Conservation (phyloP, 2,797 vertebrate species). For the Aplochiton taeniatus region DNA sequence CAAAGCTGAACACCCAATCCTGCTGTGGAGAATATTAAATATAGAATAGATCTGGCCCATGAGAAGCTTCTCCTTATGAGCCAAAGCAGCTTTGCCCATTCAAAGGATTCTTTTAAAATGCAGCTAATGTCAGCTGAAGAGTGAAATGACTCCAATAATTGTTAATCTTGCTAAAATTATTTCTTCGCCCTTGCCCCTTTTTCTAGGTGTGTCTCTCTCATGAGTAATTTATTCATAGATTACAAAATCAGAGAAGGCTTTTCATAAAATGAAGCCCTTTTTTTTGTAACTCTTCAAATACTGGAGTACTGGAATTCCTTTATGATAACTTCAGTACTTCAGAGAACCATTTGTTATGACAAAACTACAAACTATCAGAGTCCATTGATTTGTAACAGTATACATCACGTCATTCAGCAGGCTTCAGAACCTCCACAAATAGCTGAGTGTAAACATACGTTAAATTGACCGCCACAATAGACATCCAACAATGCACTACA, state of each 20-base stretch:
- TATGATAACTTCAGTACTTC: too few species aligned
- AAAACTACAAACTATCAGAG: too few species aligned
- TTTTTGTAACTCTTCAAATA: background rate
- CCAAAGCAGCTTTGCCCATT: conserved; percentile 32
- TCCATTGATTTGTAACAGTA: too few species aligned
- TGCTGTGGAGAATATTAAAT: conserved; percentile 62
- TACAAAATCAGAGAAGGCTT: background rate
- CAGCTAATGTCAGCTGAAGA: conserved; percentile 43
- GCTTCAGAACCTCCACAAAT: too few species aligned
- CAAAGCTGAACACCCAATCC: conserved; percentile 58
- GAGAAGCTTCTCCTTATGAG: conserved; percentile 33
- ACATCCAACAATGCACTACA: too few species aligned
- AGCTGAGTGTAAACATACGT: too few species aligned
- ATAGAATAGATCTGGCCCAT: conserved; percentile 58
- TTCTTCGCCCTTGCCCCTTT: conserved; percentile 25
- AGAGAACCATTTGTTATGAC: too few species aligned
- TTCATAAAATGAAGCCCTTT: background rate
- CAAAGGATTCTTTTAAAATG: conserved; percentile 63
- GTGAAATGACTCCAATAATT: conserved; percentile 63
- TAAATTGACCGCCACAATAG: too few species aligned
- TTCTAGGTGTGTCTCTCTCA: conserved; percentile 6
- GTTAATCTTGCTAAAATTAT: conserved; percentile 62
- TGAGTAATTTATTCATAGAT: background rate
- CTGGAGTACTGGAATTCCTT: background rate
- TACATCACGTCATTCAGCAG: too few species aligned